Evolutionary conservation across 2,113 vertebrate genomes (phyloP).

Genomic region (Bambusicola thoracicus): DNA sequence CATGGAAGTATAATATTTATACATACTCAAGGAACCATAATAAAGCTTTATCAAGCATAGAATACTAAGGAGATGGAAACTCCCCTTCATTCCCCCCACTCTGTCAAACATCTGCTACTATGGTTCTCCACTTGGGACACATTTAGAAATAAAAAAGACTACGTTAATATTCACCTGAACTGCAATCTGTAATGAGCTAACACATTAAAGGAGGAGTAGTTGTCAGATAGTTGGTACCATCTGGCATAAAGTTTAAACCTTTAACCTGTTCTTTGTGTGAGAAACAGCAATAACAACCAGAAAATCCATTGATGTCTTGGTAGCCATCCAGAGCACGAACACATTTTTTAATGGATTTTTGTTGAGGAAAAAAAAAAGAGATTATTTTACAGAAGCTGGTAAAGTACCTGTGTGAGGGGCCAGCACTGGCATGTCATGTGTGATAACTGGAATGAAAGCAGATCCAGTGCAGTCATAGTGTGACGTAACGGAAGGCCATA

Average conservation of each 20-base stretch:
- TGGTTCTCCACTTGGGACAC: not conserved
- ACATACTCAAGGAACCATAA: not conserved
- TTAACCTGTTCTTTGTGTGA: not conserved
- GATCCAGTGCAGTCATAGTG: not conserved
- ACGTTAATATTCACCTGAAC: slow-evolving; percentile 37
- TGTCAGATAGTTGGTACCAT: not conserved
- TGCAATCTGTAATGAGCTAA: not conserved
- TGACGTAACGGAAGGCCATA: not conserved
- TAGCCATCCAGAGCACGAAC: not conserved
- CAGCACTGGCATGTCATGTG: not conserved
- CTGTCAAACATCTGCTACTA: not conserved
- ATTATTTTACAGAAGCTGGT: not conserved
- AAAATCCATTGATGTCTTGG: not conserved
- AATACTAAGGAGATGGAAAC: not conserved
- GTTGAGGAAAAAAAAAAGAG: not conserved
- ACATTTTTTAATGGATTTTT: not conserved
- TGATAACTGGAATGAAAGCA: not conserved
- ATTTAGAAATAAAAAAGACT: slow-evolving; percentile 11
- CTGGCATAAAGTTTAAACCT: not conserved
- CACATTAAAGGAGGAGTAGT: not conserved
- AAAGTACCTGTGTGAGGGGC: not conserved
- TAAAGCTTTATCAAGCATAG: not conserved
- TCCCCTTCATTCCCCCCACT: not conserved
- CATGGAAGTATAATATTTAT: not conserved
- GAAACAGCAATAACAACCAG: not conserved